Base-by-base conservation (phyloP, 2,113 vertebrate genomes). In the Thalassoma bifasciatum region DNA sequence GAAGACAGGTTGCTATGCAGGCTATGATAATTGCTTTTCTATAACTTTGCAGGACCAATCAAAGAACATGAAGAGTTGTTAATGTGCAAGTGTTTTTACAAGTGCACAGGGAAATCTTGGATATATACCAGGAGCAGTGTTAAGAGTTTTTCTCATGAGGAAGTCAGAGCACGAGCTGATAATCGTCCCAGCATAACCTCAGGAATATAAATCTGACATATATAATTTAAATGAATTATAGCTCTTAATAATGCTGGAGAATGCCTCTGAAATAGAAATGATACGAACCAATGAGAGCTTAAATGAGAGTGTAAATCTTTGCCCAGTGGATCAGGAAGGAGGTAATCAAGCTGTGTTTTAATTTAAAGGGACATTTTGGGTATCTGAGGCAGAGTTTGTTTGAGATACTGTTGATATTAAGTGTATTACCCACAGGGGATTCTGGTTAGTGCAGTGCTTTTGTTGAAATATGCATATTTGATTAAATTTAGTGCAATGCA, bases 141-240 rank as follows among this genome's bases (percentile, higher is more conserved):
- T 30, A 30, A 30, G 6, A 30, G 30, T 30, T 30, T 30, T 30
- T 73, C 12, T 47, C 14, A 59, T 52, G 23, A 60, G 36, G 71
- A 52, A 65, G 12, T 30, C 9, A 6, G 56, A n/a, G 4, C 36
- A 13, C 8, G 21, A 70, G 47, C 24, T 61, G 38, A 38, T 59
- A 10, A 34, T 12, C 1, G 14, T 54, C 54, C 46, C 42, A 40
- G 6, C 22, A 49, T 60, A 73, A 61, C n/a, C 37, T 47, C 63
- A 13, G 19, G 49, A 10, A 50, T 17, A 13, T 44, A 66, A 65
- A 76, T 57, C 51, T 50, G 47, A 72, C 4, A 66, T 30, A 30
- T 30, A 4, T 30, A 30, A 19, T 66, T 37, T 74, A 56, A 56
- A 51, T 70, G 24, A 79, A 71, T 51, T 52, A 3, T 62, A 57